Percentiles rank a stretch among this genome's conserved stretches.
Conservation (phyloP, 2,888 invertebrate species). For the Ophion costatus region DNA sequence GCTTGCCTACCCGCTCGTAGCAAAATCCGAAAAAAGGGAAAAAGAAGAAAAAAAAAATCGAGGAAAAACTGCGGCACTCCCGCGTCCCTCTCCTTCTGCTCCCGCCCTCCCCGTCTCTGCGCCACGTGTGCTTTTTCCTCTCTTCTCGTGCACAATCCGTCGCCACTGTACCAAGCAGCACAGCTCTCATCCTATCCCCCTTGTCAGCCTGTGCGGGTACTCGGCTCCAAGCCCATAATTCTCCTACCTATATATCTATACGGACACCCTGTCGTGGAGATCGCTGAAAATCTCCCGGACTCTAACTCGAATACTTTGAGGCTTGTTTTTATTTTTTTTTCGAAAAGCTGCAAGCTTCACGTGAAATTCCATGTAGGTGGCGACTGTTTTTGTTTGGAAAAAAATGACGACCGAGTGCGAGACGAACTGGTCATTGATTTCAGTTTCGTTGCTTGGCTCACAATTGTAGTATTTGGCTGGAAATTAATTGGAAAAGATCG, state of each 20-base stretch:
- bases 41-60: slow-evolving; percentile 32
- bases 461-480: no score
- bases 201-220: slow-evolving; percentile 21
- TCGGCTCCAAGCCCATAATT: slow-evolving; percentile 34
- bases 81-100: slow-evolving; percentile 50
- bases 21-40: slow-evolving; percentile 54
- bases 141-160: slow-evolving; percentile 58
- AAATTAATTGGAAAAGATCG: no score
- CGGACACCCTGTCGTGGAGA: background rate
- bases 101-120: slow-evolving; percentile 12
- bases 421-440: no score
- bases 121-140: slow-evolving; percentile 42
- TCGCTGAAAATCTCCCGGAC: slow-evolving; percentile 22
- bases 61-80: slow-evolving; percentile 52
- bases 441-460: no score
- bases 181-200: slow-evolving; percentile 44
- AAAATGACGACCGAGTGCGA: no score
- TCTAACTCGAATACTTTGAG: background rate
- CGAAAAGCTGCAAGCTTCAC: no score
- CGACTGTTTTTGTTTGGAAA: no score
- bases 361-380: no score
- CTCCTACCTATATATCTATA: slow-evolving; percentile 27
- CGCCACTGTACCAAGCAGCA: slow-evolving; percentile 41
- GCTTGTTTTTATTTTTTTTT: no score
- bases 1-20: slow-evolving; percentile 64